Evolutionary conservation across 2,113 vertebrate species (phyloP).

Genomic region (Pluvialis apricaria): DNA sequence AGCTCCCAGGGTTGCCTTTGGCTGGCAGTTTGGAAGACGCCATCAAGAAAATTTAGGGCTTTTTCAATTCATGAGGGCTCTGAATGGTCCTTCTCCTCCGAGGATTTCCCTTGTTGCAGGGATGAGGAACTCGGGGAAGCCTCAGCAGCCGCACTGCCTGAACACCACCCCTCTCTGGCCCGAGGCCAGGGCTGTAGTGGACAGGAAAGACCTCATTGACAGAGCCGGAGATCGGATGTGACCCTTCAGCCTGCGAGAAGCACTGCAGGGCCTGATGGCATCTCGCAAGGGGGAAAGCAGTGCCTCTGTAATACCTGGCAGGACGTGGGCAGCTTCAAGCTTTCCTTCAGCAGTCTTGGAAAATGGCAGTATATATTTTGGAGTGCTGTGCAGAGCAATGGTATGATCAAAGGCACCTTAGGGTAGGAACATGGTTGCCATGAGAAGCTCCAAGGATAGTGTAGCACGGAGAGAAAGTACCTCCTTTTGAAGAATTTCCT

Average conservation of each 20-base stretch:
- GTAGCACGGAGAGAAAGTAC: not conserved
- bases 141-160: fast-evolving
- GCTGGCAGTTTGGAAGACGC: not conserved
- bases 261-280: not conserved
- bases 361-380: not conserved
- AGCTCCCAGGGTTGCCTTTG: not conserved
- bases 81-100: fast-evolving
- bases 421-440: not conserved
- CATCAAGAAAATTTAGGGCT: not conserved
- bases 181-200: not conserved
- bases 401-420: not conserved
- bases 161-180: not conserved
- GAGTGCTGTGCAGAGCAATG: not conserved
- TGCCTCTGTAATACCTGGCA: not conserved
- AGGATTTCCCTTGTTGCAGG: not conserved
- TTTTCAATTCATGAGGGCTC: not conserved
- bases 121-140: not conserved
- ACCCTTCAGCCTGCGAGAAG: not conserved
- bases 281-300: not conserved
- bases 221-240: not conserved
- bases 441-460: not conserved
- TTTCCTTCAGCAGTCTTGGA: not conserved
- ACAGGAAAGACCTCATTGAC: not conserved
- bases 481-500: not conserved
- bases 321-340: not conserved